A percentile compares a stretch with the other conserved stretches of the same genome.
Evolutionary conservation across 1,140 invertebrate genomes (phyloP).

Genomic region (Wasmannia auropunctata): DNA sequence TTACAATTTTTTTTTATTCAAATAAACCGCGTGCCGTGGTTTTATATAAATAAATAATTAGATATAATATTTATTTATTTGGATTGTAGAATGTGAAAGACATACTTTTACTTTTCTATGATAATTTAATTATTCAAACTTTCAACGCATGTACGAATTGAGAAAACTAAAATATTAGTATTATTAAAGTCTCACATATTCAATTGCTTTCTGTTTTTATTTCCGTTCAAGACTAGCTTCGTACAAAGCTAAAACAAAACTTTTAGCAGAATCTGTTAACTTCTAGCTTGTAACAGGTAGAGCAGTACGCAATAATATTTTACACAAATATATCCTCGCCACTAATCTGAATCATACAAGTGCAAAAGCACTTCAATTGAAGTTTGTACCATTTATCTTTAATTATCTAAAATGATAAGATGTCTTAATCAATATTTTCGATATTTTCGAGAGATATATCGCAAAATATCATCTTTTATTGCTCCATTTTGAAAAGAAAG

Average conservation of each 20-base stretch:
- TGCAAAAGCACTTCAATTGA: not conserved
- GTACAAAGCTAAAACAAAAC: not conserved
- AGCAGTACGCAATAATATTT: not conserved
- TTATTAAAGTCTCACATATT: not conserved
- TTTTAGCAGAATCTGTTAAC: not conserved
- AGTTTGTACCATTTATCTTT: not conserved
- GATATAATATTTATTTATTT: too few relatives aligned
- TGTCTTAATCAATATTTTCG: not conserved
- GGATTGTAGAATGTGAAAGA: not conserved
- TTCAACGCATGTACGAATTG: not conserved
- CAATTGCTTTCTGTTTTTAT: not conserved
- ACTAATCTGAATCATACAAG: not conserved
- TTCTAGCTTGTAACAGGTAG: not conserved
- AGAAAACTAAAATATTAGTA: not conserved
- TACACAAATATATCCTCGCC: not conserved
- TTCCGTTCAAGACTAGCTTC: not conserved
- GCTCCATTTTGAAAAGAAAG: not conserved
- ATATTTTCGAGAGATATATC: not conserved
- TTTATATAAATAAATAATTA: too few relatives aligned
- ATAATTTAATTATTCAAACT: not conserved
- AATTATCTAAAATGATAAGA: conserved; percentile 11
- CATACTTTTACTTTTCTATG: not conserved
- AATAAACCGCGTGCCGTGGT: too few relatives aligned
- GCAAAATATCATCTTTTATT: not conserved
- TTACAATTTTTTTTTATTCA: too few relatives aligned